A percentile compares a stretch with the other conserved stretches of the same genome.
Evolutionary conservation across 1,140 invertebrate species (phyloP).

Genomic region (Drosophila equinoxialis): DNA sequence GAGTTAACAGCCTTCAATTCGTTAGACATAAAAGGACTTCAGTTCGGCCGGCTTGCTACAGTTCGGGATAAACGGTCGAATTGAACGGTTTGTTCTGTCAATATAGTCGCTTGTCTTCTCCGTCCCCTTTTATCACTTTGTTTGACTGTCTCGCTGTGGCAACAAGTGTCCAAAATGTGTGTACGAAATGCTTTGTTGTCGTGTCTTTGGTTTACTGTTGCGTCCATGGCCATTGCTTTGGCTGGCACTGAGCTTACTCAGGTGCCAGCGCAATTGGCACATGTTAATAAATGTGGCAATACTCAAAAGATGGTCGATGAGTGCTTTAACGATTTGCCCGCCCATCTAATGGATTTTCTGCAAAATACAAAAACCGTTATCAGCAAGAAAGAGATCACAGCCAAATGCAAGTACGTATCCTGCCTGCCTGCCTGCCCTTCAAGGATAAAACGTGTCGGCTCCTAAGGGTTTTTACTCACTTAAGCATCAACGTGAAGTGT

Average conservation of each 20-base stretch:
- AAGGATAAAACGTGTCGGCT: neutral
- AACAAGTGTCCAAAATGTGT: conserved; percentile 51
- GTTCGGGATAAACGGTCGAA: conserved; percentile 39
- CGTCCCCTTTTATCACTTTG: neutral
- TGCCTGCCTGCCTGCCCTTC: no score
- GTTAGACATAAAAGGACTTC: conserved; percentile 8
- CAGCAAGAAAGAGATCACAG: conserved; percentile 68
- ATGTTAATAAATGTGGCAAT: conserved; percentile 59
- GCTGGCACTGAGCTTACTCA: conserved; percentile 31
- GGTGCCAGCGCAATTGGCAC: conserved; percentile 23
- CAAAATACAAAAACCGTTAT: conserved; percentile 73
- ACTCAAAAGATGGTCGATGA: conserved; percentile 76
- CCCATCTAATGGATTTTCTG: conserved; percentile 76
- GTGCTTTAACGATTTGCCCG: conserved; percentile 79
- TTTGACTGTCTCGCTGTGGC: conserved; percentile 2
- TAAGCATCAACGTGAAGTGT: neutral
- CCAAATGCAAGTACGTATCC: conserved; percentile 77
- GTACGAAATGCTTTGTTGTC: conserved; percentile 7
- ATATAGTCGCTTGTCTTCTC: neutral
- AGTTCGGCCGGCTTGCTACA: conserved; percentile 24
- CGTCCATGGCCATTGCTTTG: conserved; percentile 19
- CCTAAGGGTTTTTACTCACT: neutral
- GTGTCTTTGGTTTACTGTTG: conserved; percentile 10
- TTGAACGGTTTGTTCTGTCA: neutral
- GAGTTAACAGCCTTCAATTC: conserved; percentile 43